A percentile compares a stretch with the other conserved stretches of the same genome.
These are phyloP conservation scores for Athalia rosae DNA, from an alignment of 2,888 invertebrate genomes.

Conservation along the genomic window DNA sequence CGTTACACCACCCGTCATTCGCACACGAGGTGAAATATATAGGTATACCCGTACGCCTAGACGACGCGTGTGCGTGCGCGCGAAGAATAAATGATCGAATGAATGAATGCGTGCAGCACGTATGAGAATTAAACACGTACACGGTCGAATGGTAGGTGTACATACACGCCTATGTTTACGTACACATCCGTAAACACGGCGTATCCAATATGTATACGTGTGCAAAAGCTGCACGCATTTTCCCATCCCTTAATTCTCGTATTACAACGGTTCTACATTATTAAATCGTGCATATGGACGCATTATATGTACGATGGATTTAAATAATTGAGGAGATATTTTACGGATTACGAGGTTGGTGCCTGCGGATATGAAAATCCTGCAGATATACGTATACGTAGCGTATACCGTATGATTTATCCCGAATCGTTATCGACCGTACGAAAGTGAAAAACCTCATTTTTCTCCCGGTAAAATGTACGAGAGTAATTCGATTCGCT, in stretches of 20 bases:
- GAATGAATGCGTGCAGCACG: background rate
- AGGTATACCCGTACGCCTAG: background rate
- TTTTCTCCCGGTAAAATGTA: too few relatives aligned
- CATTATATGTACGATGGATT: conserved; percentile 60
- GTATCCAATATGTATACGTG: conserved; percentile 45
- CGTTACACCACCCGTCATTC: conserved; percentile 49
- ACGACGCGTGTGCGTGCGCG: background rate
- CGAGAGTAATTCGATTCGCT: too few relatives aligned
- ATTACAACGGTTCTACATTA: conserved; percentile 71
- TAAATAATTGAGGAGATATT: conserved; percentile 66
- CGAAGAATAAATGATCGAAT: background rate
- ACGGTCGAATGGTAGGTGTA: background rate
- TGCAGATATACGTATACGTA: background rate
- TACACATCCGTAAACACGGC: background rate
- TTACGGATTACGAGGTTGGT: conserved; percentile 19
- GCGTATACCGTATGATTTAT: too few relatives aligned
- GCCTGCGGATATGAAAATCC: background rate
- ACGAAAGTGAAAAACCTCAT: too few relatives aligned
- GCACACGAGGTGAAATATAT: background rate
- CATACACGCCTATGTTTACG: background rate
- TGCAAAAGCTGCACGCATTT: conserved; percentile 23
- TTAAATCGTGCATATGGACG: conserved; percentile 62
- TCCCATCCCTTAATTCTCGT: conserved; percentile 56
- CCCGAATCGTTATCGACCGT: too few relatives aligned
- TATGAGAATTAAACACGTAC: background rate